phyloP scores from a whole-genome alignment of 2,888 invertebrate species.

The Masnerella sp. region DNA sequence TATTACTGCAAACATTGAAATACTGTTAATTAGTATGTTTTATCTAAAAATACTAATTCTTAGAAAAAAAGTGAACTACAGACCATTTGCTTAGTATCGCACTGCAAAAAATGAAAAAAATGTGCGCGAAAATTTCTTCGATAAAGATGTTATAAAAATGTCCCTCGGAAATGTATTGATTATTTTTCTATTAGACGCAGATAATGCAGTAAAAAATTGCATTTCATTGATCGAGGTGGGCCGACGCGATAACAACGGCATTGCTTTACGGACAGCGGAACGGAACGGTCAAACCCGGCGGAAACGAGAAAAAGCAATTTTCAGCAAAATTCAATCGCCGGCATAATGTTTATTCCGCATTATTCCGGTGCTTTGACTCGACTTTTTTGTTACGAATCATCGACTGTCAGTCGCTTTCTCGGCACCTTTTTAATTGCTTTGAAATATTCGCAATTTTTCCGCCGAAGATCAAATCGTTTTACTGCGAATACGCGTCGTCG shows the following conservation, averaged over 20 bases:
- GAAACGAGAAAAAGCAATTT: conserved; percentile 23
- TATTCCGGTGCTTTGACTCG: not conserved
- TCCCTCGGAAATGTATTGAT: conserved; percentile 16
- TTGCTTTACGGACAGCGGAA: conserved; percentile 21
- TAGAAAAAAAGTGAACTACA: not conserved
- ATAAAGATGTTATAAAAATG: conserved; percentile 24
- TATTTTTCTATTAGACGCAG: conserved; percentile 25
- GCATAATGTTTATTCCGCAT: not conserved
- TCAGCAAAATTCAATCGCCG: not conserved
- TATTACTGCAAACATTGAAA: too few relatives aligned
- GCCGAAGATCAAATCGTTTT: not conserved
- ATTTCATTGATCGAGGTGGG: conserved; percentile 19
- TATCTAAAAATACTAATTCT: conserved; percentile 2
- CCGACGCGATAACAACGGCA: conserved; percentile 19
- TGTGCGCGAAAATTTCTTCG: conserved; percentile 14
- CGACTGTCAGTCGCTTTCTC: conserved; percentile 4
- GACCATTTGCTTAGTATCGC: conserved; percentile 16
- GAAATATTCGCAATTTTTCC: not conserved
- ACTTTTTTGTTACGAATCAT: conserved; percentile 15
- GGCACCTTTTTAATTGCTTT: conserved; percentile 24
- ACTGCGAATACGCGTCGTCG: not conserved
- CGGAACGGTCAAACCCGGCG: conserved; percentile 3
- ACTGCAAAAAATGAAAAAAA: not conserved
- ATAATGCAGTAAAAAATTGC: conserved; percentile 13
- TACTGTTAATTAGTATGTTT: too few relatives aligned